Base-by-base conservation (phyloP, 2,888 invertebrate genomes). In the Plagiodera versicolora region DNA sequence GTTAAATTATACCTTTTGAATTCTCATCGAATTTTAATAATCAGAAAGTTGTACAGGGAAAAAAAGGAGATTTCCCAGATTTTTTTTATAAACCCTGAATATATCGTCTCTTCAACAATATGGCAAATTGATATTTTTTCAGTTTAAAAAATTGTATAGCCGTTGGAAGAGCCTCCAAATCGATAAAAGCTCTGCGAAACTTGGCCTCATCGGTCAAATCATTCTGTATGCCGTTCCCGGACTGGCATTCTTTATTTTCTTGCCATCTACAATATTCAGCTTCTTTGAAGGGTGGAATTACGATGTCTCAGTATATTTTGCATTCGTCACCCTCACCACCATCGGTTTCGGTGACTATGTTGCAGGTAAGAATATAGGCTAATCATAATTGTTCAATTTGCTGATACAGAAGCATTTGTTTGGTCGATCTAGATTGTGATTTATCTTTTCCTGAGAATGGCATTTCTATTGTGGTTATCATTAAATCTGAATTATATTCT, bases 341-440 rank as follows among this genome's bases (percentile, higher is more conserved):
- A 95, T 95, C 67, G 95, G 95, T 39, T 95, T 95, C 78, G 95
- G 95, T n/a, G 95, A 95, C 79, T 88, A 87, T 74, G 94, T 95
- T 28, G 94, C 95, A 79, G 92, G 92, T 91, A 81, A 73, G 46
- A 3, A 44, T 32, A n/a, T n/a, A n/a, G n/a, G n/a, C n/a, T n/a
- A n/a, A n/a, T n/a, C n/a, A n/a, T n/a, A n/a, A n/a, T n/a, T n/a
- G n/a, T n/a, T n/a, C n/a, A n/a, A n/a, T n/a, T n/a, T n/a, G n/a
- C n/a, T n/a, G n/a, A n/a, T n/a, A n/a, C n/a, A n/a, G n/a, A n/a
- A n/a, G n/a, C n/a, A n/a, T n/a, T n/a, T n/a, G n/a, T n/a, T n/a
- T n/a, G n/a, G n/a, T n/a, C n/a, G n/a, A n/a, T n/a, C n/a, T n/a
- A n/a, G n/a, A n/a, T n/a, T n/a, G n/a, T n/a, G n/a, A n/a, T n/a